Evolutionary conservation across 2,113 vertebrate genomes (phyloP), one percentile per base, ranked within the genome.

Genomic region (Sus scrofa): DNA sequence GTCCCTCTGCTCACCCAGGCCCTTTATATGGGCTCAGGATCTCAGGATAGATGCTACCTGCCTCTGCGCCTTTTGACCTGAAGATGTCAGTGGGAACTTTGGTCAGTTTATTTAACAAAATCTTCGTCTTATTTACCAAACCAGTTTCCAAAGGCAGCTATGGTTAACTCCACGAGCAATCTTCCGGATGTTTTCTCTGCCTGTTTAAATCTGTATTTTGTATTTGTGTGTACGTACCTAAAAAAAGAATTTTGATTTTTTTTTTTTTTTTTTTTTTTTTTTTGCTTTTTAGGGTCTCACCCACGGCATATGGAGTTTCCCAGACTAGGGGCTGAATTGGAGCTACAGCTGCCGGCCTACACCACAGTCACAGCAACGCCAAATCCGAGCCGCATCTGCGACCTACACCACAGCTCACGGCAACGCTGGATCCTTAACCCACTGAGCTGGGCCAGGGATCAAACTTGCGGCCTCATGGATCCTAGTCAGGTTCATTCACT

Each of bases 81-180:
- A 39, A 12, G 54, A 20, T 27, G 22, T 68, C 44, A 19, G 3
- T 34, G 32, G 75, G 20, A 32, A 34, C 15, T 73, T 37, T 39
- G 81, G 30, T 77, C 22, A 63, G n/a, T 67, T 92, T 14, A 32
- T 34, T 92, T 24, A 32, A 18, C 71, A 62, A n/a, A 82, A 86
- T 30, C 2, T 68, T 20, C 24, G 0, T 58, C 50, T 30, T 3
- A 1, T 54, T 30, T 63, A 34, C 2, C 27, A 7, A 20, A 2
- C 20, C 16, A 0, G 3, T 56, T 52, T 52, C 65, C 27, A n/a
- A 68, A 86, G 26, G 16, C 30, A 10, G 26, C 37, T 14, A 0
- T 30, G 2, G n/a, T 18, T 60, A 27, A n/a, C 5, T 32, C 39
- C 20, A 2, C 2, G 1, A 0, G 3, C 3, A 16, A 4, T 30